Conservation (phyloP, 2,797 vertebrate species). For the Lepilemur septentrionalis region DNA sequence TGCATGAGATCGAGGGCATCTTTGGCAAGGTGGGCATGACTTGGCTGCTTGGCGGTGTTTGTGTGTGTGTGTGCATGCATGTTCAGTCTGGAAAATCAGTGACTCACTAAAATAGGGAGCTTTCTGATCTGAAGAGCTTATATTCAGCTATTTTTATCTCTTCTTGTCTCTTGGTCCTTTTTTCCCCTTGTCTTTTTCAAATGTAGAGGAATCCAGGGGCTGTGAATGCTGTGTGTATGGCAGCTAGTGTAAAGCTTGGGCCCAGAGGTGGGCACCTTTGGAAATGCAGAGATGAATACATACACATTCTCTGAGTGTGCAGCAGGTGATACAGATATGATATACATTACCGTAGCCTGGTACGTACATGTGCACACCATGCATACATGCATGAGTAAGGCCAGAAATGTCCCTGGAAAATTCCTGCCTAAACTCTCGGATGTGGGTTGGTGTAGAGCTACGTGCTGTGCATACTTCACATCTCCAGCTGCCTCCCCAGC, state of each 20-base stretch:
- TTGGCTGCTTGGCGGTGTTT: not conserved
- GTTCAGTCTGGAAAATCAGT: slow-evolving; percentile 67
- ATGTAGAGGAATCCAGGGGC: not conserved
- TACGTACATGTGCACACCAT: not conserved
- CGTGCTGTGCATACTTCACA: not conserved
- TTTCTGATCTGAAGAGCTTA: slow-evolving; percentile 39
- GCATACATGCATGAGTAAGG: not conserved
- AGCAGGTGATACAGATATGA: not conserved
- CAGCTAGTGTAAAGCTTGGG: not conserved
- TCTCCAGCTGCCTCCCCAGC: not conserved
- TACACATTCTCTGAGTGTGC: fast-evolving
- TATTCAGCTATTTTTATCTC: slow-evolving; percentile 70
- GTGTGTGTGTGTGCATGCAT: not conserved
- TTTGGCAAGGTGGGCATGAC: not conserved
- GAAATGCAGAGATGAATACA: not conserved
- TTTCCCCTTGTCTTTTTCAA: slow-evolving; percentile 10
- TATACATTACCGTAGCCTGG: not conserved
- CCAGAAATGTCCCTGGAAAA: not conserved
- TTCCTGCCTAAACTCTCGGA: not conserved
- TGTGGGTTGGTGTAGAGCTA: not conserved
- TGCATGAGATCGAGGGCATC: not conserved
- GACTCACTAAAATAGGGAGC: slow-evolving; percentile 74
- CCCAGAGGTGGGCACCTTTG: not conserved
- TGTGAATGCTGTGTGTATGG: not conserved
- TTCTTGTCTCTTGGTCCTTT: slow-evolving; percentile 46